Evolutionary conservation across 2,888 invertebrate species (phyloP).

Genomic region (Clepsis dumicolana): DNA sequence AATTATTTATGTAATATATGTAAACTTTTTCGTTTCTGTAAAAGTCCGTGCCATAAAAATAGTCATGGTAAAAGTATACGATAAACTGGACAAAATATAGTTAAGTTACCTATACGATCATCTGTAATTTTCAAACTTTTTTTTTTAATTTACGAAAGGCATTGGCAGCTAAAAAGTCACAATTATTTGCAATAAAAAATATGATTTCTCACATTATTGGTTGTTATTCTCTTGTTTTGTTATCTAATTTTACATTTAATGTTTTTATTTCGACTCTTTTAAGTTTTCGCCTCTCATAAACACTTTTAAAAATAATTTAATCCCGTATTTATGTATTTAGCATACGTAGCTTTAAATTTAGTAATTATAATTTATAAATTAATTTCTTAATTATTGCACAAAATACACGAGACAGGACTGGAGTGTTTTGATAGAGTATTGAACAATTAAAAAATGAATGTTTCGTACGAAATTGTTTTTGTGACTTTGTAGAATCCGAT

Average conservation of each 20-base stretch:
- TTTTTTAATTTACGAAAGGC: slow-evolving; percentile 42
- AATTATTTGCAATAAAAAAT: slow-evolving; percentile 52
- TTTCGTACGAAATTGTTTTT: slow-evolving; percentile 59
- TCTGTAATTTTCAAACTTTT: slow-evolving; percentile 18
- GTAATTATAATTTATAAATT: slow-evolving; percentile 66
- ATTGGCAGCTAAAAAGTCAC: slow-evolving; percentile 42
- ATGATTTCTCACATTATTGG: slow-evolving; percentile 63
- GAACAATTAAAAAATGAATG: slow-evolving; percentile 48
- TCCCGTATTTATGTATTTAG: slow-evolving; percentile 80
- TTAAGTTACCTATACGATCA: slow-evolving; percentile 24
- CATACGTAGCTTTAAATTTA: slow-evolving; percentile 79
- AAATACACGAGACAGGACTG: slow-evolving; percentile 61
- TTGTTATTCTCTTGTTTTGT: slow-evolving; percentile 81
- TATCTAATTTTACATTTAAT: slow-evolving; percentile 80
- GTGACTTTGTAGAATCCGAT: slow-evolving; percentile 56
- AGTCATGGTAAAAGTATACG: slow-evolving; percentile 32
- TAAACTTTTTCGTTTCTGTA: slow-evolving; percentile 8
- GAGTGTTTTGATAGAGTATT: slow-evolving; percentile 65
- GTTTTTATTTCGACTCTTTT: slow-evolving; percentile 67
- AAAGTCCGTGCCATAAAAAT: slow-evolving; percentile 40
- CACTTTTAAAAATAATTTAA: slow-evolving; percentile 67
- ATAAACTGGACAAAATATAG: slow-evolving; percentile 31
- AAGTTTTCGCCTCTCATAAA: slow-evolving; percentile 65
- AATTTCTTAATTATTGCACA: slow-evolving; percentile 58
- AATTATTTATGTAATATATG: slow-evolving; percentile 19